Conservation (phyloP, 2,113 vertebrate genomes). For the Pardalotus punctatus region DNA sequence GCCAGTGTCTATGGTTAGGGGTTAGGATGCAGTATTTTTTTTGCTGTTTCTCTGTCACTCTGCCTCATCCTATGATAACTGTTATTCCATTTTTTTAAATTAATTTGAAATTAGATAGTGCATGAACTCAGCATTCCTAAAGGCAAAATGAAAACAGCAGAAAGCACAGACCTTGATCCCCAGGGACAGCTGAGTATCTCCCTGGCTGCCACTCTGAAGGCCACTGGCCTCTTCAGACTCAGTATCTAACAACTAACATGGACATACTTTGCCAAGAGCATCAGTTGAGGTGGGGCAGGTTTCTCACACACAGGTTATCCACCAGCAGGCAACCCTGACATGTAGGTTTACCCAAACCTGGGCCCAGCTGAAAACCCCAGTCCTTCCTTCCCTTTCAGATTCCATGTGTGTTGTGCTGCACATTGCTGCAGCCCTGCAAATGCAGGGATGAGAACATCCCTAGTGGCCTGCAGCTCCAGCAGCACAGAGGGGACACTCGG, state of each 20-base stretch:
- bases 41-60: not conserved
- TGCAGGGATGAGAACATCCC: not conserved
- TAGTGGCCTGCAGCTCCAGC: not conserved
- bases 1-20: not conserved
- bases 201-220: not conserved
- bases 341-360: not conserved
- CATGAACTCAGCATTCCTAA: not conserved
- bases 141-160: not conserved
- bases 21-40: not conserved
- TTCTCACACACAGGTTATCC: not conserved
- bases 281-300: not conserved
- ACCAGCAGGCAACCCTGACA: not conserved
- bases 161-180: not conserved
- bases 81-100: not conserved
- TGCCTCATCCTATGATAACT: not conserved
- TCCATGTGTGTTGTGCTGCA: not conserved
- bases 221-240: not conserved
- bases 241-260: accelerated
- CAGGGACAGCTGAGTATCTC: not conserved
- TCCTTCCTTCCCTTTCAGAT: not conserved
- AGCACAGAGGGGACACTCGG: not conserved
- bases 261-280: not conserved
- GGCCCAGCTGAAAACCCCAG: not conserved
- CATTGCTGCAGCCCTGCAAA: not conserved
- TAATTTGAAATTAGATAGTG: not conserved